These are phyloP conservation scores for Liopterus haemorrhoidalis DNA, from an alignment of 2,888 invertebrate genomes.

Conservation along the genomic window DNA sequence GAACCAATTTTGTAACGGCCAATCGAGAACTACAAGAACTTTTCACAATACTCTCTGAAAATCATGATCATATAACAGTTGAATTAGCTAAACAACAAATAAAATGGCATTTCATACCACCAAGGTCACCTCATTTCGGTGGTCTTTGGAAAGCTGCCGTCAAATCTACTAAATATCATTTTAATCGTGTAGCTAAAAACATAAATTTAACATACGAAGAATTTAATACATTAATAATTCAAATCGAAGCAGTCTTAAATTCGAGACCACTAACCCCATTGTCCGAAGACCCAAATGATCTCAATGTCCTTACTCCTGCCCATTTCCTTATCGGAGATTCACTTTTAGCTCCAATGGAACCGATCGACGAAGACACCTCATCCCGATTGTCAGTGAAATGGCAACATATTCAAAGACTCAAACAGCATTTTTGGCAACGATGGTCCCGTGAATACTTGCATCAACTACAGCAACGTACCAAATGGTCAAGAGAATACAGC, in stretches of 20 bases:
- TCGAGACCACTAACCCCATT: neutral
- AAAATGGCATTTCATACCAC: conserved; percentile 7
- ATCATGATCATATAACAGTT: neutral
- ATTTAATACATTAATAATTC: neutral
- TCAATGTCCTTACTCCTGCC: conserved; percentile 5
- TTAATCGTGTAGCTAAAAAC: neutral
- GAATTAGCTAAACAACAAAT: conserved; percentile 1
- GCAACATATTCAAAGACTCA: neutral
- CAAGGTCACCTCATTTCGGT: neutral
- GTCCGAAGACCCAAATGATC: neutral
- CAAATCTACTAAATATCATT: neutral
- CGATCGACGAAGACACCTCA: neutral
- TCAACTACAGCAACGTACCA: neutral
- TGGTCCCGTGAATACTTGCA: conserved; percentile 1
- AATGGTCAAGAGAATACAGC: neutral
- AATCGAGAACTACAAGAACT: neutral
- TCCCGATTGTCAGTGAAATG: neutral
- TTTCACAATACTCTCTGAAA: neutral
- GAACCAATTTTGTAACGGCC: conserved; percentile 1
- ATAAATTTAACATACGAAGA: conserved; percentile 3
- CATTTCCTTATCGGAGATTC: conserved; percentile 15
- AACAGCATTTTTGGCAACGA: conserved; percentile 4
- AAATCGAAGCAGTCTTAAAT: neutral
- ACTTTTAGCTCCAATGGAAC: neutral
- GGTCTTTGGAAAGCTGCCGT: conserved; percentile 7